Evolutionary conservation across 2,888 invertebrate genomes (phyloP).

Genomic region (Ochlodes sylvanus): DNA sequence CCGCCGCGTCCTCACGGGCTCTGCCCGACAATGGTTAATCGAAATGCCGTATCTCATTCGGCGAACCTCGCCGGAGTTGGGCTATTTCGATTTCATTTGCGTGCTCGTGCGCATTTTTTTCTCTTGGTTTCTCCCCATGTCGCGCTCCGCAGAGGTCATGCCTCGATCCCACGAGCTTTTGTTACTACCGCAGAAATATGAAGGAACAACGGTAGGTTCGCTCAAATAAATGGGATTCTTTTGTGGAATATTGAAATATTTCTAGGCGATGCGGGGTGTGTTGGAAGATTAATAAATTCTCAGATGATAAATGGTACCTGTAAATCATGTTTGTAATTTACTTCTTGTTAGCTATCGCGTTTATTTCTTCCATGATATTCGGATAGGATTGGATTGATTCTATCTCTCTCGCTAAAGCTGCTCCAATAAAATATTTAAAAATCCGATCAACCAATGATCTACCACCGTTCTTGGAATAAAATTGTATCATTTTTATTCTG

Average conservation of each 20-base stretch:
- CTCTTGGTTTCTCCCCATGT: slow-evolving; percentile 56
- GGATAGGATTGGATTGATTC: no score
- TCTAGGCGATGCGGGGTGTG: slow-evolving; percentile 68
- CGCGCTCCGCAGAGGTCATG: slow-evolving; percentile 72
- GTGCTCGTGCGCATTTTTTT: slow-evolving; percentile 77
- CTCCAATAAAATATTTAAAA: no score
- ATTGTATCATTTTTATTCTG: no score
- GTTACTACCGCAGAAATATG: slow-evolving; percentile 71
- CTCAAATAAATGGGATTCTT: slow-evolving; percentile 76
- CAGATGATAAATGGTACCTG: slow-evolving; percentile 70
- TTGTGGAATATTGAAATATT: slow-evolving; percentile 79
- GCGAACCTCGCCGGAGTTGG: slow-evolving; percentile 49
- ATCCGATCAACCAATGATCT: no score
- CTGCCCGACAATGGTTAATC: slow-evolving; percentile 80
- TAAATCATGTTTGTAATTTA: slow-evolving; percentile 76
- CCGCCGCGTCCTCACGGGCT: slow-evolving; percentile 61
- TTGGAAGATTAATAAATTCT: slow-evolving; percentile 65
- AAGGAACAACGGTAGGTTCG: slow-evolving; percentile 65
- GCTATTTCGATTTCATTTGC: slow-evolving; percentile 85
- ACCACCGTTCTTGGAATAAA: no score
- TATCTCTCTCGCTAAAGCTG: no score
- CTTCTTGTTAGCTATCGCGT: slow-evolving; percentile 68
- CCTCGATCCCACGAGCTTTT: slow-evolving; percentile 39
- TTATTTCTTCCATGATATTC: slow-evolving; percentile 54
- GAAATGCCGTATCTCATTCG: slow-evolving; percentile 77